These are phyloP conservation scores for Imbricaverruca yamaguchii DNA, from an alignment of 2,888 invertebrate genomes.

Conservation along the genomic window DNA sequence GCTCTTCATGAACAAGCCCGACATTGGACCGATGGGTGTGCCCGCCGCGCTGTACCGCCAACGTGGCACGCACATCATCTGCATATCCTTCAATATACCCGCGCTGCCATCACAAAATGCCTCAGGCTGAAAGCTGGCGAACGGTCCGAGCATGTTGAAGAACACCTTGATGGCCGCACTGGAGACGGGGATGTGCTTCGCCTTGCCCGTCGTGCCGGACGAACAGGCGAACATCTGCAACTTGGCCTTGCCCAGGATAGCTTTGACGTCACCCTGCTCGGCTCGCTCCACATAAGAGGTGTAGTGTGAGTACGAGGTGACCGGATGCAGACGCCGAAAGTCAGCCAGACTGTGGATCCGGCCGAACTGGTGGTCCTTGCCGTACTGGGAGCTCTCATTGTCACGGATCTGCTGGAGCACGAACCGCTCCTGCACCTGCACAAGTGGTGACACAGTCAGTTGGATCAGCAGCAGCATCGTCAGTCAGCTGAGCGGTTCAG, in stretches of 20 bases:
- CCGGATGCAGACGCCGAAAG: slow-evolving; percentile 5
- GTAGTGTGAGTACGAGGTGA: not conserved
- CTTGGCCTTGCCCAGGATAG: not conserved
- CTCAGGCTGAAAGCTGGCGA: not conserved
- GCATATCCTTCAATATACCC: not conserved
- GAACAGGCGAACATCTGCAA: not conserved
- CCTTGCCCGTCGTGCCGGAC: not conserved
- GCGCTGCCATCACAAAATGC: not conserved
- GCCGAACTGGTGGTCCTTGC: not conserved
- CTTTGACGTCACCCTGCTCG: not conserved
- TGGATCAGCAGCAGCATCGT: no score
- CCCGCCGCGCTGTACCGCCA: not conserved
- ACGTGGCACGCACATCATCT: not conserved
- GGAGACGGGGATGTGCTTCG: not conserved
- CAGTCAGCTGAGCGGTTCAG: no score
- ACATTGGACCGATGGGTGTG: not conserved
- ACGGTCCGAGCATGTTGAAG: not conserved
- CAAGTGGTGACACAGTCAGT: no score
- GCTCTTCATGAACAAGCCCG: not conserved
- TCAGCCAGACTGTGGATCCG: slow-evolving; percentile 14
- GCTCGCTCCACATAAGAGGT: not conserved
- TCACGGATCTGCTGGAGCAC: not conserved
- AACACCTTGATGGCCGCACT: not conserved
- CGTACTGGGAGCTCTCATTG: slow-evolving; percentile 1
- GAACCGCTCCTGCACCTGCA: slow-evolving; percentile 1